A percentile compares a stretch with the other conserved stretches of the same genome.
These are phyloP conservation scores for Cyprinodon brontotheroides DNA, from an alignment of 2,113 vertebrate species.

Conservation along the genomic window DNA sequence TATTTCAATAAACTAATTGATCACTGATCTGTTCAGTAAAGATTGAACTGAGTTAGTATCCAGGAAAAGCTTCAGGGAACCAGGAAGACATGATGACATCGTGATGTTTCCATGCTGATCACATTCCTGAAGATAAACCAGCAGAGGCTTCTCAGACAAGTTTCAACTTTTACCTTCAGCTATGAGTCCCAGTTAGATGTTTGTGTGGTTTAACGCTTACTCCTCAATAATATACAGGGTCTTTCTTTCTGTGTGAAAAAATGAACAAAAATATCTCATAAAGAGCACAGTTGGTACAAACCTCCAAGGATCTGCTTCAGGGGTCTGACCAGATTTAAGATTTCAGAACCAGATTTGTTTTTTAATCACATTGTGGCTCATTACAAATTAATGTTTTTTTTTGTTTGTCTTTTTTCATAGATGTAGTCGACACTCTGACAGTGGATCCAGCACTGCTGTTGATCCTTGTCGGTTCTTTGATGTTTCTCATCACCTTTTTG, in stretches of 20 bases:
- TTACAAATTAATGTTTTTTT: not conserved
- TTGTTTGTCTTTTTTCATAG: slow-evolving; percentile 43
- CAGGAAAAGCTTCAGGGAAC: not conserved
- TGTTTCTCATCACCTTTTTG: slow-evolving; percentile 81
- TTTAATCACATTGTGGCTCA: not conserved
- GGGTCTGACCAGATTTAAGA: not conserved
- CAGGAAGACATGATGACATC: too few species aligned
- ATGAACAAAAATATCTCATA: not conserved
- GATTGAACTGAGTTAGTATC: not conserved
- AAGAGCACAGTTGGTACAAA: not conserved
- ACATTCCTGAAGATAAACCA: slow-evolving; percentile 38
- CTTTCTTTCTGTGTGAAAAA: not conserved
- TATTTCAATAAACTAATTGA: too few species aligned
- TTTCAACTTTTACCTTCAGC: slow-evolving; percentile 18
- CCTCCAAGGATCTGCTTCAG: not conserved
- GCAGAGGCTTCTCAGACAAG: slow-evolving; percentile 15
- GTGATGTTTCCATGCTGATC: not conserved
- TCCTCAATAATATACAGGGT: not conserved
- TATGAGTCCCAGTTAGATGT: not conserved
- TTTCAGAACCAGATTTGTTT: not conserved
- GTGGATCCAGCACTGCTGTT: slow-evolving; percentile 81
- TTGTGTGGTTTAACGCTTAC: fast-evolving
- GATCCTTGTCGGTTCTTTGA: slow-evolving; percentile 75
- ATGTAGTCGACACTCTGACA: slow-evolving; percentile 79
- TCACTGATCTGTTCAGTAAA: too few species aligned